Evolutionary conservation across 2,113 vertebrate genomes (phyloP), one percentile per base, ranked within the genome.

Genomic region (Pseudois nayaur): DNA sequence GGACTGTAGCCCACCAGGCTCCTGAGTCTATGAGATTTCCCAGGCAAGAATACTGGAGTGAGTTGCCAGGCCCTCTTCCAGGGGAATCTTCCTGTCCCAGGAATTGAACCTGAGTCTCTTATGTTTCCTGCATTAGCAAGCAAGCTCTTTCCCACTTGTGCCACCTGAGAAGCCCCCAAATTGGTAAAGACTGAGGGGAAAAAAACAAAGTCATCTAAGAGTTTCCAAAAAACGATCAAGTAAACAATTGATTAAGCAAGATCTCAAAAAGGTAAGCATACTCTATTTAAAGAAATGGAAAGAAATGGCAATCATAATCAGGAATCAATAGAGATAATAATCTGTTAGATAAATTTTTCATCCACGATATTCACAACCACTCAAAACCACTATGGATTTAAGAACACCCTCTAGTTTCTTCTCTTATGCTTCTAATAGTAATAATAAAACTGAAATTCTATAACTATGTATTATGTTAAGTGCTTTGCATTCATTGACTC

Each of bases 371-470:
- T 16, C 50, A 62, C 14, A 82, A 87, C 52, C 43, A 62, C 21
- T 29, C 31, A 86, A 87, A 93, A 71, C 16, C 25, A 78, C 27
- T 48, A 71, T 3, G 23, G 4, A 71, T 60, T 76, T 52, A 60
- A 87, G 25, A 92, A 71, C 13, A 93, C 21, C 10, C 23, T 36
- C 25, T 83, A 89, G 85, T 87, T 79, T 81, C 81, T 55, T 31
- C 50, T 50, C 45, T 93, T 21, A 27, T 12, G 4, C 29, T 67
- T 71, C 86, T 59, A 29, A 54, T 45, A 59, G 7, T 52, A 67
- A 50, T 67, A 55, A 57, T 50, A 57, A 59, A 85, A 87, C n/a
- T 71, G 10, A 36, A 59, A 52, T 95, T 79, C 67, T 88, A 19
- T 54, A 78, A 82, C 31, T 23, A 55, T n/a, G 50, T 33, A 89